Evolutionary conservation across 2,888 invertebrate species (phyloP), one percentile per base, ranked within the genome.

Genomic region (Mythimna lalbum): DNA sequence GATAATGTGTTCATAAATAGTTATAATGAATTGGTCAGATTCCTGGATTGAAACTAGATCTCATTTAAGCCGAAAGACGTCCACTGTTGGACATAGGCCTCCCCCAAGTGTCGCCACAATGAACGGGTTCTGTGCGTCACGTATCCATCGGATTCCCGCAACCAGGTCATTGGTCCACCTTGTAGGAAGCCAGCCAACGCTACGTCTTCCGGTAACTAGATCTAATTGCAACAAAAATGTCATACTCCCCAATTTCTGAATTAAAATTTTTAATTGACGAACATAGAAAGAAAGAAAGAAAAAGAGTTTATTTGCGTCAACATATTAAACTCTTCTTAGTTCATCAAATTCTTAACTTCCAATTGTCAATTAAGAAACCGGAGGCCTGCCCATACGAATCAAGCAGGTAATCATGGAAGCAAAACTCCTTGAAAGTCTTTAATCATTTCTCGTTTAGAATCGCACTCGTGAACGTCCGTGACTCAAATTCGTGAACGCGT

Each of bases 401-500:
- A 21, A 47, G 5, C 52, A 43, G 10, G 2, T 12, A 43, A 23
- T 23, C 21, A 21, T 33, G 19, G 33, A 47, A 2, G 57, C 21
- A 14, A 63, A 63, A 23, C 31, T 56, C 36, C 19, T 59, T 27
- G 10, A 14, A 36, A 31, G 7, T 2, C 19, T 53, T 59, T 23
- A 53, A 72, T 39, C 27, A 53, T n/a, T 27, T 36, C 50, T 31
- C 31, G 23, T 66, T 53, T 33, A 31, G 23, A 63, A 55, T 57
- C 53, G 56, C 36, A 57, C 55, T 56, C 39, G 39, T 57, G 21
- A 47, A 69, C 27, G 61, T 79, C 80, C 82, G 83, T 85, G 86
- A 84, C 82, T 81, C 63, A 84, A 84, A 86, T 88, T 85, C 81
- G 83, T 84, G 84, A 80, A 83, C 81, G 59, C 71, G 66, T 82